Percentiles rank a stretch among this genome's conserved stretches.
phyloP scores from a whole-genome alignment of 2,797 vertebrate species.

The Capromys pilorides region DNA sequence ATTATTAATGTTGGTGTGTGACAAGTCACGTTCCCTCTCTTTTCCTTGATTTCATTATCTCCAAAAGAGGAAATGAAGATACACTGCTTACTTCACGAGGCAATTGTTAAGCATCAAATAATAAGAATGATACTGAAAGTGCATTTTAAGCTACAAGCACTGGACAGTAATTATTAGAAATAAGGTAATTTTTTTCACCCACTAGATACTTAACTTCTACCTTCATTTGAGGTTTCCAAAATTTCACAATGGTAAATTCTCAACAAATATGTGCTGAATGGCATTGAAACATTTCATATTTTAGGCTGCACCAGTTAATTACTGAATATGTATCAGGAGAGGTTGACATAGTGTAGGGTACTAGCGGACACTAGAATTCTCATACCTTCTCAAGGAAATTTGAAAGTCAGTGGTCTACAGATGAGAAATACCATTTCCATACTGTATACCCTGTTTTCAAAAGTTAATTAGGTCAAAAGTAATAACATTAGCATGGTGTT shows the following conservation, averaged over 20 bases:
- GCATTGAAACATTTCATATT: not conserved
- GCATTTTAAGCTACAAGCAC: not conserved
- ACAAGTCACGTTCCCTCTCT: not conserved
- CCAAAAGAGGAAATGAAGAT: conserved; percentile 26
- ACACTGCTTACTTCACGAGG: not conserved
- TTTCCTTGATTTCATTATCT: not conserved
- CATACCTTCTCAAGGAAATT: not conserved
- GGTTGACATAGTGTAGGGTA: not conserved
- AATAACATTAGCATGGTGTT: not conserved
- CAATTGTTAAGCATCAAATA: not conserved
- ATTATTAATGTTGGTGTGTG: not conserved
- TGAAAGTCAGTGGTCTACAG: not conserved
- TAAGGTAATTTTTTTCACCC: not conserved
- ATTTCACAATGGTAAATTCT: not conserved
- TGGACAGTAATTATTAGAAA: not conserved
- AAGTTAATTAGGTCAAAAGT: conserved; percentile 24
- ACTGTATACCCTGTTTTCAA: conserved; percentile 16
- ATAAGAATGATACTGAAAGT: not conserved
- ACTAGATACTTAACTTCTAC: not conserved
- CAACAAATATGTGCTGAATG: not conserved
- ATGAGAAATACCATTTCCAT: conserved; percentile 25
- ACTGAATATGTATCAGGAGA: not conserved
- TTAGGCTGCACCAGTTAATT: not conserved
- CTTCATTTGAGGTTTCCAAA: not conserved
- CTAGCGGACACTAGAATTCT: not conserved